Evolutionary conservation across 2,888 invertebrate species (phyloP), one percentile per base, ranked within the genome.

Genomic region (Notodonta ziczac): DNA sequence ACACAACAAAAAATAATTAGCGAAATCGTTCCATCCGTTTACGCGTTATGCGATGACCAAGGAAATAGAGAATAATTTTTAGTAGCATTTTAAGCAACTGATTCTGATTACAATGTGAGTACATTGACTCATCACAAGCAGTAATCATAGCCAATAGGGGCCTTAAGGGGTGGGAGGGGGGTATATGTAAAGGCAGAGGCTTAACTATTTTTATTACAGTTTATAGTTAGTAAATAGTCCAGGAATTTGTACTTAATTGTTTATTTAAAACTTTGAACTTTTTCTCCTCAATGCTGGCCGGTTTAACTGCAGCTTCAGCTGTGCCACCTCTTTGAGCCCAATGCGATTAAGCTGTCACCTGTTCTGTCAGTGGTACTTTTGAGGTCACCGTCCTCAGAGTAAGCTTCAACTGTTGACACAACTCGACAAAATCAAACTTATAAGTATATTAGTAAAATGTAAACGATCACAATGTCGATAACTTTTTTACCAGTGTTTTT

Each of bases 311-410:
- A 68, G n/a, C 56, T 90, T 93, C 5, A 93, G 67, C n/a, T 90
- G 86, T 0, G 88, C 84, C 0, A 82, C 42, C 61, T 87, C 90
- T 84, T 84, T 10, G 62, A 72, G 0, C 85, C 84, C 0, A 66
- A 64, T 0, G 66, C 72, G 0, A 85, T 75, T 0, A 90, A 62
- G 0, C 81, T 71, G 0, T 87, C 93, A 2, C 91, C 91, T 0
- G 86, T 84, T 91, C 91, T 0, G 86, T 84, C 5, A 90, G 83
- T 2, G 81, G 76, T 0, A 87, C 80, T 57, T 92, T 93, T 0
- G 76, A 69, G 0, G 79, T 62, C 0, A 83, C 81, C 0, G 88
- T 87, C 5, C 70, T 76, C 0, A 81, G 71, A 0, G 87, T 80
- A 4, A 87, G 59, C 52, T 91, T 93, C 0, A 84, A 56, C 4